Conservation (phyloP, 2,113 vertebrate species). For the Nothocercus nigrocapillus region DNA sequence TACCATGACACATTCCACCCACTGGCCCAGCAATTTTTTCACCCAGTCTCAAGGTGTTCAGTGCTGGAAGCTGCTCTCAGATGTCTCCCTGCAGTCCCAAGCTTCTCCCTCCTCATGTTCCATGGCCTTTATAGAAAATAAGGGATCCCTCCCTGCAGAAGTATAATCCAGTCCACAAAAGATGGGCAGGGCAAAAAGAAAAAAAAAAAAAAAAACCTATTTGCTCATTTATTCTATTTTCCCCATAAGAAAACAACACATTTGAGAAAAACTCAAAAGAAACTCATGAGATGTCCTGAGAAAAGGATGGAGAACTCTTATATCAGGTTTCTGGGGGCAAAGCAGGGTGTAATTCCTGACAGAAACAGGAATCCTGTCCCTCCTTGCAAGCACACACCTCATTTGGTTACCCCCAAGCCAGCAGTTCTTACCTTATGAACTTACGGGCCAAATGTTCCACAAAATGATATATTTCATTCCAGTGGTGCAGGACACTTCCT, state of each 20-base stretch:
- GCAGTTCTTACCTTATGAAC: conserved; percentile 90
- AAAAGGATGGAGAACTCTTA: background rate
- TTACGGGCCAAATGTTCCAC: conserved; percentile 95
- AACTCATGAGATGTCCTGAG: rapidly evolving
- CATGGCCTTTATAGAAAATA: background rate
- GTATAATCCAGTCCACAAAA: rapidly evolving
- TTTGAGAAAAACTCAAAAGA: background rate
- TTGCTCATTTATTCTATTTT: background rate
- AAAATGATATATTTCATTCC: conserved; percentile 97
- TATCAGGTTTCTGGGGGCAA: background rate
- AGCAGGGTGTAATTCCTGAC: rapidly evolving
- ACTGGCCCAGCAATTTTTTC: background rate
- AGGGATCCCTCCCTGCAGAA: background rate
- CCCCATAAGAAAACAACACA: background rate
- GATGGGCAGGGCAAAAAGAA: background rate
- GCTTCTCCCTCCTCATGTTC: background rate
- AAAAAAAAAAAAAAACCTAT: background rate
- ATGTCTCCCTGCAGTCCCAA: background rate
- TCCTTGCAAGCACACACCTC: rapidly evolving
- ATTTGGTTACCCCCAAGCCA: background rate
- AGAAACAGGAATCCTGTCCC: background rate
- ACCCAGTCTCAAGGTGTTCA: background rate
- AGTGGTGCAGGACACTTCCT: conserved; percentile 96
- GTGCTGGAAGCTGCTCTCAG: background rate
- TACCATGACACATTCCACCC: background rate